Conservation (phyloP, 2,797 vertebrate species). For the Coreius guichenoti region DNA sequence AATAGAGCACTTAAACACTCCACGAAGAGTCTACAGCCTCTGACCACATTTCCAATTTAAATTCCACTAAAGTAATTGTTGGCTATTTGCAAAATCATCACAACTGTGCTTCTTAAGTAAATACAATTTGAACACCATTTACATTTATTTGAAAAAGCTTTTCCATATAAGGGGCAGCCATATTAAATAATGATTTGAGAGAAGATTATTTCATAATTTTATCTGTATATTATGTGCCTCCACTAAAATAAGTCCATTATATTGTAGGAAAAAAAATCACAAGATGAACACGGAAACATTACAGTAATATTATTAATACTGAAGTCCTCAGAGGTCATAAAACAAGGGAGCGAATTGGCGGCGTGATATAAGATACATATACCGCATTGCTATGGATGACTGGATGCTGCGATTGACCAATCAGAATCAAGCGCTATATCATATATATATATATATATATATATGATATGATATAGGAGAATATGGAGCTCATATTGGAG, state of each 20-base stretch:
- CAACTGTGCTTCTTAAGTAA: constrained; percentile 15
- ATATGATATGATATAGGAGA: background rate
- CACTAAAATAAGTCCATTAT: background rate
- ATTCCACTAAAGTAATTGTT: constrained; percentile 31
- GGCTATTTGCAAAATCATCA: constrained; percentile 26
- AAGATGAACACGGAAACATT: background rate
- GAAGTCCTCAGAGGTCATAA: background rate
- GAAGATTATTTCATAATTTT: too few species aligned
- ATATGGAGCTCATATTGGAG: background rate
- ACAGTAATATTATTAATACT: background rate
- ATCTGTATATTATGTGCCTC: background rate
- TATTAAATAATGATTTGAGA: background rate
- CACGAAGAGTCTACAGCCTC: constrained; percentile 15
- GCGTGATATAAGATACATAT: background rate
- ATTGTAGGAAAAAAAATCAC: background rate
- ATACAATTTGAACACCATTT: constrained; percentile 19
- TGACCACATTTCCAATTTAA: constrained; percentile 25
- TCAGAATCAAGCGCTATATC: background rate
- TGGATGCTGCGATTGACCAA: background rate
- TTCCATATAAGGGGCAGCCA: background rate
- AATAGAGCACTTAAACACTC: constrained; percentile 86
- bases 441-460: too few species aligned
- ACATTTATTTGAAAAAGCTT: background rate
- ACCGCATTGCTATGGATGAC: background rate
- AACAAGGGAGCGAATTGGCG: too few species aligned